Evolutionary conservation across 2,888 invertebrate genomes (phyloP).

Genomic region (Leptinotarsa peninsularis): DNA sequence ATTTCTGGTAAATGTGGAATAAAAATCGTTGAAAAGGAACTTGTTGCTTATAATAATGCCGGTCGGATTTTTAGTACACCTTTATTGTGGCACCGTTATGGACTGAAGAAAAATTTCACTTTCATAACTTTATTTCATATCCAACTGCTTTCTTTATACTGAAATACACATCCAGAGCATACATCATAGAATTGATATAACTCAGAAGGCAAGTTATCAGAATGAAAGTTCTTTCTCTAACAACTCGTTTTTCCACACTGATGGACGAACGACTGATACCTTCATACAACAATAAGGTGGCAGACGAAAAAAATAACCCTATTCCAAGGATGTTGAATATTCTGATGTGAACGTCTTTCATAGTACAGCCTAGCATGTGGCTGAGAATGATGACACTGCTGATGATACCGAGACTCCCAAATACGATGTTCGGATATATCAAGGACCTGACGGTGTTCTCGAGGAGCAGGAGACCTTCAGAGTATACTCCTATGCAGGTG

Average conservation of each 20-base stretch:
- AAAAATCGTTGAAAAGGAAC: no score
- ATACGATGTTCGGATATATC: slow-evolving; percentile 59
- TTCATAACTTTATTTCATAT: slow-evolving; percentile 27
- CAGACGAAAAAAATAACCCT: slow-evolving; percentile 56
- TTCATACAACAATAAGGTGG: slow-evolving; percentile 47
- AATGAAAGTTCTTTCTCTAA: slow-evolving; percentile 45
- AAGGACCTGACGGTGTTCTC: slow-evolving; percentile 47
- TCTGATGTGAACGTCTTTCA: slow-evolving; percentile 57
- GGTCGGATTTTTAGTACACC: no score
- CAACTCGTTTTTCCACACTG: slow-evolving; percentile 31
- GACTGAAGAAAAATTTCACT: neutral
- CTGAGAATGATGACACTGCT: slow-evolving; percentile 57
- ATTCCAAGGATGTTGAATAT: slow-evolving; percentile 57
- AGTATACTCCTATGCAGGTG: slow-evolving; percentile 55
- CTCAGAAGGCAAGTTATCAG: slow-evolving; percentile 47
- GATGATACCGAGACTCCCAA: slow-evolving; percentile 57
- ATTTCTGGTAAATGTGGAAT: no score
- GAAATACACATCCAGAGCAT: slow-evolving; percentile 52
- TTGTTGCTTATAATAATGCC: no score
- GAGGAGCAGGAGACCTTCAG: slow-evolving; percentile 51
- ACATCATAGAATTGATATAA: slow-evolving; percentile 51
- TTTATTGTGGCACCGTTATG: no score
- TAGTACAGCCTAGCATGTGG: slow-evolving; percentile 56
- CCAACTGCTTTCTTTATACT: slow-evolving; percentile 49
- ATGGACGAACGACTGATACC: slow-evolving; percentile 8